Base-by-base conservation (phyloP, 2,888 invertebrate genomes). In the Cylindroiulus punctatus region DNA sequence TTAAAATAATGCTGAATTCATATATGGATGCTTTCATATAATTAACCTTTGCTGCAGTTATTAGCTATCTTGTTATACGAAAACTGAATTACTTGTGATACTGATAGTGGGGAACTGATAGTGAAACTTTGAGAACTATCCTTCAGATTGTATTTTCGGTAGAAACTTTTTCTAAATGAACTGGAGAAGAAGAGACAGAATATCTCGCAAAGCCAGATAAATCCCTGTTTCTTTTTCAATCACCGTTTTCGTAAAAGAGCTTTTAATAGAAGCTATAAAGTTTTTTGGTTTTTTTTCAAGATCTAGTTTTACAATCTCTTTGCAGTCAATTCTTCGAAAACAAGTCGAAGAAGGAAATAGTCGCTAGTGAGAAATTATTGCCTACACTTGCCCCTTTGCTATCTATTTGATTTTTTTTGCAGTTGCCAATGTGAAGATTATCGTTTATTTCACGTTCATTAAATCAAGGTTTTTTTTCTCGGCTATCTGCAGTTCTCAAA, bases 171-270 rank as follows among this genome's bases (percentile, higher is more conserved):
- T 76, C 30, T 76, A 76, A 76, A 76, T 76, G 76, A 76, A 76
- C 76, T 76, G n/a, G 19, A 52, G 52, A 76, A 76, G 76, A 30
- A 30, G 76, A 76, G 30, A 76, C 76, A 65, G 65, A 65, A 65
- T 76, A 76, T 76, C 76, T 76, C 30, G 76, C 22, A 76, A 76
- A 76, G 76, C 76, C 14, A 26, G 14, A 76, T 76, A 76, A 76
- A 76, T 76, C 76, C 76, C 76, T 76, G 76, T 76, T 76, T 76
- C 76, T 76, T 76, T 76, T 76, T 76, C 76, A 76, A 76, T 76
- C 76, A 76, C 76, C 26, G 76, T 76, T 76, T 76, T 76, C 76
- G 76, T 30, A 76, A 76, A 76, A 76, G 76, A 76, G 30, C 26
- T 76, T 76, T 76, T 76, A 76, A 76, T 76, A 76, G 76, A 76